These are phyloP conservation scores for Anguilla anguilla DNA, from an alignment of 2,797 vertebrate genomes.

Conservation along the genomic window DNA sequence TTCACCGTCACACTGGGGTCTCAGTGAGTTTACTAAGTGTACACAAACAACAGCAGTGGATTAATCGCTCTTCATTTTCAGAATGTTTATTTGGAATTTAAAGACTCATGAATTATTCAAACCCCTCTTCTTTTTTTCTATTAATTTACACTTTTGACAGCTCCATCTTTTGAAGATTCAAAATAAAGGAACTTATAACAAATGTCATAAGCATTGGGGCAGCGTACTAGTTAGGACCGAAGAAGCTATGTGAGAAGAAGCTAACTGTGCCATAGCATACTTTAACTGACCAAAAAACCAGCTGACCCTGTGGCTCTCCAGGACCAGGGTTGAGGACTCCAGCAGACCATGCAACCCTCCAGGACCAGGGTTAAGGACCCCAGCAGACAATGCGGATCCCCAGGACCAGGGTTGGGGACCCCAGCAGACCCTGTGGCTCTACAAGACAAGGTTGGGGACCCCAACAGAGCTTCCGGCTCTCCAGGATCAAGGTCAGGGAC, in stretches of 20 bases:
- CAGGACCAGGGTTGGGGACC: neutral
- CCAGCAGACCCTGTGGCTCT: neutral
- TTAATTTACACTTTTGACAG: neutral
- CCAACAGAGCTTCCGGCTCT: too few species aligned
- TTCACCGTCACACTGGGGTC: neutral
- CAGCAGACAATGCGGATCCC: too few species aligned
- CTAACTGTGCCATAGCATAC: neutral
- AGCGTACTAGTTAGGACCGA: neutral
- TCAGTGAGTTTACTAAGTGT: neutral
- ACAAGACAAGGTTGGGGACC: too few species aligned
- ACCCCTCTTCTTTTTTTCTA: neutral
- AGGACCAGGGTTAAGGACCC: neutral
- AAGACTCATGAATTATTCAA: neutral
- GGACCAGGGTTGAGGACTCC: neutral
- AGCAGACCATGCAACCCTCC: neutral
- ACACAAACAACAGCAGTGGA: neutral
- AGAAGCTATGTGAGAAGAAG: neutral
- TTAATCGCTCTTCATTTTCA: neutral
- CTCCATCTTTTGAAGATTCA: neutral
- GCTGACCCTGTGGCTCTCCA: neutral
- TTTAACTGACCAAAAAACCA: neutral
- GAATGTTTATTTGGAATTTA: neutral
- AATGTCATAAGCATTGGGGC: neutral
- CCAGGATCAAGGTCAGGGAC: too few species aligned
- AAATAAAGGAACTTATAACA: neutral